phyloP scores from a whole-genome alignment of 2,113 vertebrate species.

The Neolamprologus hecqui region DNA sequence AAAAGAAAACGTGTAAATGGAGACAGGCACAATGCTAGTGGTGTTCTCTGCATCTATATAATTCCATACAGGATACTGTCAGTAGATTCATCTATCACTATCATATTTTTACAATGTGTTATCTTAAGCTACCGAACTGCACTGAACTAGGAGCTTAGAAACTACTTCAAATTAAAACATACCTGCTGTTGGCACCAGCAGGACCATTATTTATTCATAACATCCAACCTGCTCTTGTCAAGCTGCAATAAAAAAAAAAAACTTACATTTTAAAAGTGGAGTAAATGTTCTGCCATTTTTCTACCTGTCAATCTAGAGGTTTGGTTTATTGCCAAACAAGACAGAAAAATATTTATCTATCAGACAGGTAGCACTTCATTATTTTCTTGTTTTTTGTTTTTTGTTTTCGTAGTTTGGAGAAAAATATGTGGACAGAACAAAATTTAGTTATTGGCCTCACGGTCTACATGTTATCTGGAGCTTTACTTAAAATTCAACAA shows the following conservation, averaged over 20 bases:
- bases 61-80: slow-evolving; percentile 32
- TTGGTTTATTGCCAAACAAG: neutral
- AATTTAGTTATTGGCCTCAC: neutral
- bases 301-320: neutral
- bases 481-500: neutral
- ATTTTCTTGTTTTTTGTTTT: neutral
- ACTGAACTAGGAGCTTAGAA: slow-evolving; percentile 12
- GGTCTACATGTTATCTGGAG: neutral
- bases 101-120: slow-evolving; percentile 21
- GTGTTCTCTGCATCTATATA: slow-evolving; percentile 31
- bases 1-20: neutral
- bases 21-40: slow-evolving; percentile 4
- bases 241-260: slow-evolving; percentile 31
- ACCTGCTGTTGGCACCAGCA: slow-evolving; percentile 53
- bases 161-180: slow-evolving; percentile 52
- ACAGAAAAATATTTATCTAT: neutral
- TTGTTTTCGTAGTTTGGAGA: neutral
- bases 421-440: neutral
- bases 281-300: slow-evolving; percentile 23
- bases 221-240: slow-evolving; percentile 27
- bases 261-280: slow-evolving; percentile 5
- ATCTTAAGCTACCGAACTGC: slow-evolving; percentile 12
- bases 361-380: neutral
- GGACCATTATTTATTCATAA: slow-evolving; percentile 68
- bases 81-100: slow-evolving; percentile 7